phyloP scores from a whole-genome alignment of 1,140 invertebrate genomes.

The Macrocentrus cingulum region DNA sequence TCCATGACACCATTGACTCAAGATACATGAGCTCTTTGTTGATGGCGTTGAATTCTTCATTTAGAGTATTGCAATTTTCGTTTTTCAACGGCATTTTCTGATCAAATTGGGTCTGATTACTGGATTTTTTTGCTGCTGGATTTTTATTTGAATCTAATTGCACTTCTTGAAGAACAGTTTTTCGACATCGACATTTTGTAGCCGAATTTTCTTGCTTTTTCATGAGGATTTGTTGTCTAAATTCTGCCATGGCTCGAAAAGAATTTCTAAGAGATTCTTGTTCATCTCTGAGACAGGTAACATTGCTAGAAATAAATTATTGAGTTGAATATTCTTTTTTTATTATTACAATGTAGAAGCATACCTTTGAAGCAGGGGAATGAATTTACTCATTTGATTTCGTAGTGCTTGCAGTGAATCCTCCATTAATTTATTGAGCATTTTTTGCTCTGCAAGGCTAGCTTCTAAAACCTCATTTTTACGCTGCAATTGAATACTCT shows the following conservation, averaged over 20 bases:
- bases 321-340: too few relatives aligned
- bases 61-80: background rate
- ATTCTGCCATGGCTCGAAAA: constrained; percentile 30
- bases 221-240: constrained; percentile 35
- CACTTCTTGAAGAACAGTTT: constrained; percentile 32
- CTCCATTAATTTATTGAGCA: constrained; percentile 31
- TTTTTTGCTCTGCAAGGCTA: constrained; percentile 22
- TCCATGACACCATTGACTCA: background rate
- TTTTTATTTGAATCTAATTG: too few relatives aligned
- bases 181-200: constrained; percentile 36
- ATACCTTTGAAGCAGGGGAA: constrained; percentile 15
- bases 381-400: constrained; percentile 28
- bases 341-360: too few relatives aligned
- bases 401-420: constrained; percentile 30
- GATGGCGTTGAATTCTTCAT: background rate
- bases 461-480: constrained; percentile 35
- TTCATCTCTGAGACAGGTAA: constrained; percentile 45
- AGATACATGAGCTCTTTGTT: background rate
- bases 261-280: constrained; percentile 40
- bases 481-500: constrained; percentile 37
- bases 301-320: constrained; percentile 40
- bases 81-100: too few relatives aligned
- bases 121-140: constrained; percentile 30
- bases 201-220: constrained; percentile 36
- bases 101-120: background rate